A percentile compares a stretch with the other conserved stretches of the same genome.
phyloP scores from a whole-genome alignment of 2,888 invertebrate genomes.

The Resseliella maxima region DNA sequence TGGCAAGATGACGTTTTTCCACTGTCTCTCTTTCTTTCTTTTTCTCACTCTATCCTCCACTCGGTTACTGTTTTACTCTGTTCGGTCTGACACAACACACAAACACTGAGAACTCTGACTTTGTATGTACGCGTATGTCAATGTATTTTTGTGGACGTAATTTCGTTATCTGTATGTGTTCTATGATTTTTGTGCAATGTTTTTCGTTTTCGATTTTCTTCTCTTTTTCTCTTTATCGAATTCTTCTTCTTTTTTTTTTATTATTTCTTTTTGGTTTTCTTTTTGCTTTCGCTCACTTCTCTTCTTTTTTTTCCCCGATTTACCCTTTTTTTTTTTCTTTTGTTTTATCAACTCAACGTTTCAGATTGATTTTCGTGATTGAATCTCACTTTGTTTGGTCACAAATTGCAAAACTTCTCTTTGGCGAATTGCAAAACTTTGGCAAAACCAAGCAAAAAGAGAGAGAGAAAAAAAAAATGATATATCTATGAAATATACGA shows the following conservation, averaged over 20 bases:
- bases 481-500: neutral
- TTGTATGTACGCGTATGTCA: constrained; percentile 15
- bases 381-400: neutral
- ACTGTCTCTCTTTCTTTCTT: neutral
- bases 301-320: neutral
- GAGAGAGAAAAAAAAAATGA: neutral
- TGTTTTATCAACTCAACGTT: neutral
- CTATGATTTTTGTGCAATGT: constrained; percentile 47
- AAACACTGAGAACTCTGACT: constrained; percentile 12
- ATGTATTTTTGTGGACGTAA: constrained; percentile 49
- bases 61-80: neutral
- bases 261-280: neutral
- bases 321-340: neutral
- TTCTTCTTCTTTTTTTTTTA: neutral
- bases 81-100: neutral
- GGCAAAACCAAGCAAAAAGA: neutral
- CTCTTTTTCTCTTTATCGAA: neutral
- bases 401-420: constrained; percentile 25
- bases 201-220: constrained; percentile 49
- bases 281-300: neutral
- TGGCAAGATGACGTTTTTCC: neutral
- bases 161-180: constrained; percentile 38
- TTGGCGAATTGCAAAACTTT: constrained; percentile 22
- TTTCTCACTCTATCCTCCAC: too few relatives aligned
- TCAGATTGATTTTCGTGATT: neutral